Evolutionary conservation across 2,888 invertebrate genomes (phyloP).

Genomic region (Dynastes hyllus): DNA sequence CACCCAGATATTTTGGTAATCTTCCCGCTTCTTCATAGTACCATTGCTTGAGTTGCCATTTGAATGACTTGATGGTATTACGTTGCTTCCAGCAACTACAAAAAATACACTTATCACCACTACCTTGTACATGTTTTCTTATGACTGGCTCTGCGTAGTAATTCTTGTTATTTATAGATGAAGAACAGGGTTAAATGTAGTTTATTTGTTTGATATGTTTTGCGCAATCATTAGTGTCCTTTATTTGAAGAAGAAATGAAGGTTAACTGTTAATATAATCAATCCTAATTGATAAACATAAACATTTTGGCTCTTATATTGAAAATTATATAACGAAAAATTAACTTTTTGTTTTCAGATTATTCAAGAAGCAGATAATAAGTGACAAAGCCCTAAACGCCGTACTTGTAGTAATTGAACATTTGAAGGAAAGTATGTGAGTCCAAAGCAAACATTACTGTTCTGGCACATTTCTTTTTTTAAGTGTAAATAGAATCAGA

Average conservation of each 20-base stretch:
- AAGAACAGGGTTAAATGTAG: conserved; percentile 20
- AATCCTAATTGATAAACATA: background rate
- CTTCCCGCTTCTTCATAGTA: conserved; percentile 24
- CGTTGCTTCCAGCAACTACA: conserved; percentile 28
- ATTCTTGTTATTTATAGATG: conserved; percentile 16
- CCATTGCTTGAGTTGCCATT: conserved; percentile 15
- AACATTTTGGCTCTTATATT: conserved; percentile 4
- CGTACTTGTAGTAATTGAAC: conserved; percentile 67
- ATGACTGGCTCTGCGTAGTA: background rate
- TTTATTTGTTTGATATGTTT: conserved; percentile 38
- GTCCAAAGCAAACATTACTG: conserved; percentile 44
- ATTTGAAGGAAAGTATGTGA: conserved; percentile 70
- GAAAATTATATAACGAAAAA: conserved; percentile 3
- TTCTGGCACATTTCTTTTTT: conserved; percentile 43
- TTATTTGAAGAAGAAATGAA: conserved; percentile 7
- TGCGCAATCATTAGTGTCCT: conserved; percentile 10
- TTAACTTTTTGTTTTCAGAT: conserved; percentile 44
- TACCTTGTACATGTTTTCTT: conserved; percentile 14
- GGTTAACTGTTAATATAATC: conserved; percentile 12
- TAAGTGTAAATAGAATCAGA: conserved; percentile 23
- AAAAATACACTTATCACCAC: conserved; percentile 17
- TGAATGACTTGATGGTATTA: conserved; percentile 34
- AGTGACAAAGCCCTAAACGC: conserved; percentile 69
- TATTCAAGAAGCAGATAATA: conserved; percentile 67
- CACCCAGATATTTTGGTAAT: conserved; percentile 43